Base-by-base conservation (phyloP, 1,140 invertebrate species). In the Popillia japonica region DNA sequence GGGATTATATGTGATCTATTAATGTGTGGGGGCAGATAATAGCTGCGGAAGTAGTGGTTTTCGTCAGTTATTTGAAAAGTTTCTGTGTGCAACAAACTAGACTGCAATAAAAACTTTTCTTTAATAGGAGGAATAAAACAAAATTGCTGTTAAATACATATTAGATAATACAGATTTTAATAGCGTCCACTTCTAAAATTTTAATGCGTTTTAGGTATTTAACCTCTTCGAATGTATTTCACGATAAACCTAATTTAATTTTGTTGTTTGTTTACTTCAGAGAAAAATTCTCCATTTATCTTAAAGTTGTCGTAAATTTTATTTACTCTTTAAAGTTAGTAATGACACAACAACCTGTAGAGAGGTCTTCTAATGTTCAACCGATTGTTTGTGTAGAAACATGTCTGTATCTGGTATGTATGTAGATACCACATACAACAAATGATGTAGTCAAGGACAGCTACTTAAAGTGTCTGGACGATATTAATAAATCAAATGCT, bases 391-490 rank as follows among this genome's bases (percentile, higher is more conserved):
- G n/a, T n/a, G n/a, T n/a, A n/a, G n/a, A n/a, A n/a, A n/a, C n/a
- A n/a, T n/a, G n/a, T n/a, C n/a, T n/a, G n/a, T n/a, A 10, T 17
- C 17, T 23, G 10, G n/a, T 23, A 20, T 20, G 22, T 6, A 64
- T 11, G 10, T 27, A 64, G 17, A 17, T 64, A 64, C 17, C 17
- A 22, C n/a, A n/a, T 64, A 64, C 11, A 59, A 4, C n/a, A n/a
- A 4, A 59, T 14, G 11, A 59, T 22, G 6, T n/a, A 14, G 44
- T 48, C 44, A 64, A 64, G 61, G 61, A 64, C 61, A 11, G 11
- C 61, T 11, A 64, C 0, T 64, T 64, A n/a, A 23, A 23, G 20
- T 64, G 61, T 64, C 61, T 64, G 61, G 61, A 64, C 61, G 17
- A 64, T 22, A 7, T 20, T 64, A 64, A 23, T 11, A 20, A 20